Conservation (phyloP, 2,888 invertebrate genomes). For the Drosophila demipolita region DNA sequence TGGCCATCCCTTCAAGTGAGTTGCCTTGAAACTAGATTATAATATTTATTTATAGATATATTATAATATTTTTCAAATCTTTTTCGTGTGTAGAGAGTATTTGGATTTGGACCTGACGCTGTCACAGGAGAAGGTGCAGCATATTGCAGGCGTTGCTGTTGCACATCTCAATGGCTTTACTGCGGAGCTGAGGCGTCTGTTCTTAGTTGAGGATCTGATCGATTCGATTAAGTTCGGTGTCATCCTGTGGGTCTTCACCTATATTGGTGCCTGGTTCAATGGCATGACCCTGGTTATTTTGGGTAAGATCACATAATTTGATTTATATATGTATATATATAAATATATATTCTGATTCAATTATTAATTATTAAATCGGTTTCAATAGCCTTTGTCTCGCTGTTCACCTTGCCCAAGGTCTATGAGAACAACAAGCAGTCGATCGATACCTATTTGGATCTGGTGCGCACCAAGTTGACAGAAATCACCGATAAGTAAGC, state of each 20-base stretch:
- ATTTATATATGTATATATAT: neutral
- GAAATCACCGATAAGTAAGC: slow-evolving; percentile 95
- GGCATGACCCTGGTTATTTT: slow-evolving; percentile 99
- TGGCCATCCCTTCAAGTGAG: slow-evolving; percentile 99
- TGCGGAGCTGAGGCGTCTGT: slow-evolving; percentile 94
- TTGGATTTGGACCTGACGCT: slow-evolving; percentile 95
- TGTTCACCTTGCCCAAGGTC: slow-evolving; percentile 98
- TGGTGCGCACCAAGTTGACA: slow-evolving; percentile 94
- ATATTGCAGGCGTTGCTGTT: slow-evolving; percentile 93
- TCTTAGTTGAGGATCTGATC: slow-evolving; percentile 98
- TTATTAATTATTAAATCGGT: slow-evolving; percentile 70
- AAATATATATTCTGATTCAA: slow-evolving; percentile 3
- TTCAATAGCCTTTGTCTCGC: slow-evolving; percentile 93
- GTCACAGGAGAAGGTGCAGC: slow-evolving; percentile 96
- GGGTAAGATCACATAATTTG: slow-evolving; percentile 86
- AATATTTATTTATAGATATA: neutral
- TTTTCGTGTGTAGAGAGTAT: slow-evolving; percentile 87
- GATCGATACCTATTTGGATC: slow-evolving; percentile 95
- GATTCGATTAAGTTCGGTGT: slow-evolving; percentile 98
- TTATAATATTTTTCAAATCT: neutral
- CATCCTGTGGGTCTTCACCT: slow-evolving; percentile 98
- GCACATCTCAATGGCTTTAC: slow-evolving; percentile 94
- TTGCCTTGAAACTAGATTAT: slow-evolving; percentile 47
- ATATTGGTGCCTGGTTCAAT: slow-evolving; percentile 99
- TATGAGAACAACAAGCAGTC: slow-evolving; percentile 97